Conservation (phyloP, 2,888 invertebrate genomes). For the Ischnura elegans region DNA sequence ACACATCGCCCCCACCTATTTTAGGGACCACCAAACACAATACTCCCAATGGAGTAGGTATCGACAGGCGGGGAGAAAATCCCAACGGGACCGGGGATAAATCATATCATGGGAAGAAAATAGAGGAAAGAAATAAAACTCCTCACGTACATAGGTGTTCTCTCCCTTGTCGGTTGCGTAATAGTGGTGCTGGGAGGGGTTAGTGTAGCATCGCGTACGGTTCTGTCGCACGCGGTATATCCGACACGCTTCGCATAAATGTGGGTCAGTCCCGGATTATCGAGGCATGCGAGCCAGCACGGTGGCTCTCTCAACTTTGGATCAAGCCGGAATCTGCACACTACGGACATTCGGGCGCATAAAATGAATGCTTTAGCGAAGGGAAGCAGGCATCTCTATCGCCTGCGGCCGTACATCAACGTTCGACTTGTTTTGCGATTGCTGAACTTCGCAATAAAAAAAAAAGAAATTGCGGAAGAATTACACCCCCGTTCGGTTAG, state of each 20-base stretch:
- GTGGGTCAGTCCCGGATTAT: slow-evolving; percentile 16
- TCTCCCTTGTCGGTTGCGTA: not conserved
- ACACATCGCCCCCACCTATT: not conserved
- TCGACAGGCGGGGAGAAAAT: not conserved
- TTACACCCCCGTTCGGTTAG: too few relatives aligned
- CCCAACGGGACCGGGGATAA: not conserved
- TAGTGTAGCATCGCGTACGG: not conserved
- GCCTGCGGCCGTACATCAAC: not conserved
- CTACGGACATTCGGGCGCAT: not conserved
- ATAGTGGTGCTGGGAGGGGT: not conserved
- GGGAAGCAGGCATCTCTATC: not conserved
- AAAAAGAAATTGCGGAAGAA: too few relatives aligned
- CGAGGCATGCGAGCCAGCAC: not conserved
- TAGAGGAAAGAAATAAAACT: not conserved
- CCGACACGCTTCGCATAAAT: not conserved
- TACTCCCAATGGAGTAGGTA: not conserved
- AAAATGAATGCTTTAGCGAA: not conserved
- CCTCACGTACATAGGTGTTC: not conserved
- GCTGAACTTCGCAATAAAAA: not conserved
- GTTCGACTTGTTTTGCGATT: not conserved
- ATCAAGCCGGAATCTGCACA: not conserved
- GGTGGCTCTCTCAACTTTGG: not conserved
- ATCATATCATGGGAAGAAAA: not conserved
- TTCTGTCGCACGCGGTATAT: not conserved
- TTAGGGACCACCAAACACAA: not conserved